Percentiles rank a stretch among this genome's conserved stretches.
These are phyloP conservation scores for Corella eumyota DNA, from an alignment of 23 tunicate genomes.

Conservation along the genomic window DNA sequence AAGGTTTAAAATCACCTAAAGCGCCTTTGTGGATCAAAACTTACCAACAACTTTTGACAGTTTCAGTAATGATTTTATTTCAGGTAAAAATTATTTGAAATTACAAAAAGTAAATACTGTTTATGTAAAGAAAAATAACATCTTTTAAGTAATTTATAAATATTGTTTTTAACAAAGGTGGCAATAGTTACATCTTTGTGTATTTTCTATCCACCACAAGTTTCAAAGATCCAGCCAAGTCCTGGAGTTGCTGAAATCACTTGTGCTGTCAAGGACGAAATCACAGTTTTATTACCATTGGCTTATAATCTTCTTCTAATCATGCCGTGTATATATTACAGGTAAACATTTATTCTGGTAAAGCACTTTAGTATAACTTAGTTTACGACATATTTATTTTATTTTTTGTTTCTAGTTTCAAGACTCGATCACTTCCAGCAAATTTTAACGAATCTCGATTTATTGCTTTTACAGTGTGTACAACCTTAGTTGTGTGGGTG, in stretches of 20 bases:
- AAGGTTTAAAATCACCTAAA: slow-evolving; percentile 6
- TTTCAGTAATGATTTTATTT: slow-evolving; percentile 2
- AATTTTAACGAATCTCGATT: slow-evolving; percentile 21
- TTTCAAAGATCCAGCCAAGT: background rate
- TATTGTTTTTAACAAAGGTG: slow-evolving; percentile 2
- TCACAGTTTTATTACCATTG: slow-evolving; percentile 11
- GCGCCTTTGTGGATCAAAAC: slow-evolving; percentile 17
- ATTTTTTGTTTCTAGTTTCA: slow-evolving; percentile 9
- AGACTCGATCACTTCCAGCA: slow-evolving; percentile 16
- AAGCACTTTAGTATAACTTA: background rate
- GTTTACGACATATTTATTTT: background rate
- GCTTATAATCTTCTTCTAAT: slow-evolving; percentile 13
- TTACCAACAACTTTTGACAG: slow-evolving; percentile 5
- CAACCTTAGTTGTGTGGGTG: slow-evolving; percentile 20
- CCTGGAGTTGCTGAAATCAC: slow-evolving; percentile 13
- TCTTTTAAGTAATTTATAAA: background rate
- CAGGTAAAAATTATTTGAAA: background rate
- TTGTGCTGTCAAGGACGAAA: slow-evolving; percentile 2
- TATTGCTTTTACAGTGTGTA: slow-evolving; percentile 20
- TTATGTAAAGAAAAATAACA: background rate
- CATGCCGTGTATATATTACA: slow-evolving; percentile 14
- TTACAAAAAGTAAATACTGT: background rate
- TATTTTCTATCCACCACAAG: slow-evolving; percentile 11
- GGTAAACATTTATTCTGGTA: background rate
- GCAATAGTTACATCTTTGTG: slow-evolving; percentile 1